Percentiles rank a stretch among this genome's conserved stretches.
Evolutionary conservation across 2,797 vertebrate species (phyloP).

Genomic region (Clamator glandarius): DNA sequence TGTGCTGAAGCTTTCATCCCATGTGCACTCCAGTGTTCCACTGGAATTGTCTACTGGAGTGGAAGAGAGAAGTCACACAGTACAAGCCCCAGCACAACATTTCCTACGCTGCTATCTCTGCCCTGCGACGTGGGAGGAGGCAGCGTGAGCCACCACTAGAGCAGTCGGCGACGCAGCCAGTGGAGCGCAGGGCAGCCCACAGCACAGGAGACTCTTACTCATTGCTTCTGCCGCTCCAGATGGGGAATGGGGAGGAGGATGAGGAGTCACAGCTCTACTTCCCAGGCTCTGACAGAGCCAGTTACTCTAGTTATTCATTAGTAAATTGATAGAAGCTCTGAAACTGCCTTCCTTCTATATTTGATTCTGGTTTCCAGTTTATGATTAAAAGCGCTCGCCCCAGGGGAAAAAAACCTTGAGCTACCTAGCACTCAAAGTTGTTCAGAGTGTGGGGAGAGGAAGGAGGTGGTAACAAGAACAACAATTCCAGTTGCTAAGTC

Average conservation of each 20-base stretch:
- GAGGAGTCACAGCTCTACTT: constrained; percentile 18
- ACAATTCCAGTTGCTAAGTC: not conserved
- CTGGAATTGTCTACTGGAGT: constrained; percentile 15
- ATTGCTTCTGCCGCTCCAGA: not conserved
- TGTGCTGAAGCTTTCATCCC: constrained; percentile 33
- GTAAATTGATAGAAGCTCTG: not conserved
- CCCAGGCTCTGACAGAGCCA: constrained; percentile 2
- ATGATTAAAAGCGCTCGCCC: not conserved
- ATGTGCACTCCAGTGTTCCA: not conserved
- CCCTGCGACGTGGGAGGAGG: not conserved
- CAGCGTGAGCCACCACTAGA: not conserved
- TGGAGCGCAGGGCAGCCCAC: not conserved
- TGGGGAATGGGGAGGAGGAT: not conserved
- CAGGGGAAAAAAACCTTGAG: not conserved
- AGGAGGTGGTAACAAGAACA: not conserved
- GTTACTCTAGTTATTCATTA: constrained; percentile 36
- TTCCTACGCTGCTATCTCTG: not conserved
- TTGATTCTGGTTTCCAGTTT: not conserved
- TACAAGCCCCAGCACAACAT: not conserved
- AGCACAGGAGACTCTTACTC: not conserved
- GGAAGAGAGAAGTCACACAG: not conserved
- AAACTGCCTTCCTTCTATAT: not conserved
- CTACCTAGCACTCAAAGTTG: not conserved
- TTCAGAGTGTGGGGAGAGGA: not conserved
- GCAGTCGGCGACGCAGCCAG: not conserved